These are phyloP conservation scores for Pyrgus malvae DNA, from an alignment of 2,888 invertebrate species.

Conservation along the genomic window DNA sequence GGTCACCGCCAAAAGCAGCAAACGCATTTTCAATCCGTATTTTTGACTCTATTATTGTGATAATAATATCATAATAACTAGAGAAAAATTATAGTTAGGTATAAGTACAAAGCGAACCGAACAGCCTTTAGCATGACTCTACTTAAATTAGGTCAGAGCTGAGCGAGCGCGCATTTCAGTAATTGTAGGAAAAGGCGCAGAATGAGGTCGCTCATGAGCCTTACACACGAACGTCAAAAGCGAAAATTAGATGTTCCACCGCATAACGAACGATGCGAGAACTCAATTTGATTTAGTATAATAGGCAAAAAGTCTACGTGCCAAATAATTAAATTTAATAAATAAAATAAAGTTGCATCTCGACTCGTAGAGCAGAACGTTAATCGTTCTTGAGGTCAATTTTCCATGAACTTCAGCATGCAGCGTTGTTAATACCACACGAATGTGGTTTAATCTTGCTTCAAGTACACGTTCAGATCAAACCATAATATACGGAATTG, in stretches of 20 bases:
- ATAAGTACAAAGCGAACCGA: slow-evolving; percentile 12
- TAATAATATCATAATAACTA: slow-evolving; percentile 3
- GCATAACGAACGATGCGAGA: slow-evolving; percentile 11
- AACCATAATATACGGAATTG: too few relatives aligned
- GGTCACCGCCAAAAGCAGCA: slow-evolving; percentile 6
- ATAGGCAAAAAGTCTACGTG: not conserved
- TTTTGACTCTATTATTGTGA: slow-evolving; percentile 1
- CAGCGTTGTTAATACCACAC: too few relatives aligned
- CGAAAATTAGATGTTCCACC: slow-evolving; percentile 39
- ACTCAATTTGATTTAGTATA: slow-evolving; percentile 8
- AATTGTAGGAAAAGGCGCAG: slow-evolving; percentile 44
- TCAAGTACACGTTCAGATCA: too few relatives aligned
- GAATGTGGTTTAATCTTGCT: too few relatives aligned
- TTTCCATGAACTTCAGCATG: not conserved
- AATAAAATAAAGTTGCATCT: not conserved
- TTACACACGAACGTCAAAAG: slow-evolving; percentile 39
- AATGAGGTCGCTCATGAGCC: slow-evolving; percentile 55
- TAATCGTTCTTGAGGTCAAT: slow-evolving; percentile 1
- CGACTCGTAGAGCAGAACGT: slow-evolving; percentile 1
- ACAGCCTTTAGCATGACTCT: slow-evolving; percentile 37
- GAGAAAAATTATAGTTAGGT: slow-evolving; percentile 15
- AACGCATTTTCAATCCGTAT: slow-evolving; percentile 5
- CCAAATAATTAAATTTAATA: slow-evolving; percentile 5
- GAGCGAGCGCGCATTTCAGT: slow-evolving; percentile 50
- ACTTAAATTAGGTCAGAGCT: slow-evolving; percentile 59